Evolutionary conservation across 2,888 invertebrate species (phyloP), one percentile per base, ranked within the genome.

Genomic region (Polyploca ridens): DNA sequence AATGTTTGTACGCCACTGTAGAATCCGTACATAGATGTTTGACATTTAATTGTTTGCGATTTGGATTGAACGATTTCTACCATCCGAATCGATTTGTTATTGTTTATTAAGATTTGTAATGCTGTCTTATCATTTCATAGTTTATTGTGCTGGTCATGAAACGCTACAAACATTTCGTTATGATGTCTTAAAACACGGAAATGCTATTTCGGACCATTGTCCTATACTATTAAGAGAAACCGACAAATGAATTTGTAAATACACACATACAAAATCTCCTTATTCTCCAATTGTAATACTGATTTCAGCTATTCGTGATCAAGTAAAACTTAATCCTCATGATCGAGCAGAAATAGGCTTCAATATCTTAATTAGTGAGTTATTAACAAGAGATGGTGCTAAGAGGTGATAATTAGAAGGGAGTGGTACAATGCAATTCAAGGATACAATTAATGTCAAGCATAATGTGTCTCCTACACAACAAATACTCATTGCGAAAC

Each of bases 391-490:
- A 69, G 75, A 76, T 74, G 73, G 49, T 70, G 70, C 68, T 62
- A 69, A 66, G 65, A 63, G 64, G 68, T 70, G 19, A 54, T 61
- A 70, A 75, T 79, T 76, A 77, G 72, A 77, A 73, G 69, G 76
- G 73, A 72, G 57, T 38, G 57, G 46, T 44, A 33, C 58, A 49
- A 49, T 54, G 58, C 66, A 70, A 63, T 68, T 69, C 78, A 79
- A 81, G 82, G 79, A 70, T 74, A 69, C 70, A 67, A 77, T 70
- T 85, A 85, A 88, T 84, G 82, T 83, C 79, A 80, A 74, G 80
- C 77, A 87, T 87, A 87, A 85, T 85, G 83, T 81, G 78, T 88
- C 90, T 86, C 91, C 91, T 90, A 91, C 90, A 90, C 90, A 78
- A 68, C 68, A 80, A 79, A 81, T 74, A 77, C 75, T 81, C 74